Percentiles rank a stretch among this genome's conserved stretches.
Conservation (phyloP, 2,113 vertebrate genomes). For the Plectropomus leopardus region DNA sequence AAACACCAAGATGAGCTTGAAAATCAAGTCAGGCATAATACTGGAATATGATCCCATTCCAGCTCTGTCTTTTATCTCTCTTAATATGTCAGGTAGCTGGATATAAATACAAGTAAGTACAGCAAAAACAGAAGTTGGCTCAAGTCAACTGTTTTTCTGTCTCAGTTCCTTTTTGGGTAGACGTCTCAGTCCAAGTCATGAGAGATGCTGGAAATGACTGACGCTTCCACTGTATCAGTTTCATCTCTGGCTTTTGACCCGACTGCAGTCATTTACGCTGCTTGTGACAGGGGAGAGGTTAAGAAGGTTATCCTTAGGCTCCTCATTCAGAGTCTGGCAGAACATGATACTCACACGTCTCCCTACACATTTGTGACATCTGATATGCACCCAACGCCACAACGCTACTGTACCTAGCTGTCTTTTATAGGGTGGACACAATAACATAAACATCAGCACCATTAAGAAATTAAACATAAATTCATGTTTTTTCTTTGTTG, state of each 20-base stretch:
- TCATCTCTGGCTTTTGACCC: slow-evolving; percentile 16
- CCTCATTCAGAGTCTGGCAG: slow-evolving; percentile 50
- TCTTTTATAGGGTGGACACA: slow-evolving; percentile 2
- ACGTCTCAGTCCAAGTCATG: slow-evolving; percentile 3
- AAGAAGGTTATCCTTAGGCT: slow-evolving; percentile 35
- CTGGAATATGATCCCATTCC: neutral
- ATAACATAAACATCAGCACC: neutral
- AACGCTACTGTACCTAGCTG: neutral
- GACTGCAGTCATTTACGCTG: neutral
- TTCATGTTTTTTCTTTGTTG: neutral
- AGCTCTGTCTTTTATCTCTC: neutral
- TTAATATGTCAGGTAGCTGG: neutral
- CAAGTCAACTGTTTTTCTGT: slow-evolving; percentile 19
- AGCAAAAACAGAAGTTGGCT: slow-evolving; percentile 55
- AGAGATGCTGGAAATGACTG: slow-evolving; percentile 12
- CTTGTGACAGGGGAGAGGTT: slow-evolving; percentile 15
- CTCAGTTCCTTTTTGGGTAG: slow-evolving; percentile 33
- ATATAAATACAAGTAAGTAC: neutral
- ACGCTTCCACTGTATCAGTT: slow-evolving; percentile 19
- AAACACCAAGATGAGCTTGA: neutral
- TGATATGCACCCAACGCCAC: slow-evolving; percentile 40
- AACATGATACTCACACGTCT: slow-evolving; percentile 62
- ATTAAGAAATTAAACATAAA: neutral
- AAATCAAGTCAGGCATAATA: neutral
- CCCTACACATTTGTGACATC: slow-evolving; percentile 65